phyloP scores from a whole-genome alignment of 2,113 vertebrate species.

The Anguilla rostrata region DNA sequence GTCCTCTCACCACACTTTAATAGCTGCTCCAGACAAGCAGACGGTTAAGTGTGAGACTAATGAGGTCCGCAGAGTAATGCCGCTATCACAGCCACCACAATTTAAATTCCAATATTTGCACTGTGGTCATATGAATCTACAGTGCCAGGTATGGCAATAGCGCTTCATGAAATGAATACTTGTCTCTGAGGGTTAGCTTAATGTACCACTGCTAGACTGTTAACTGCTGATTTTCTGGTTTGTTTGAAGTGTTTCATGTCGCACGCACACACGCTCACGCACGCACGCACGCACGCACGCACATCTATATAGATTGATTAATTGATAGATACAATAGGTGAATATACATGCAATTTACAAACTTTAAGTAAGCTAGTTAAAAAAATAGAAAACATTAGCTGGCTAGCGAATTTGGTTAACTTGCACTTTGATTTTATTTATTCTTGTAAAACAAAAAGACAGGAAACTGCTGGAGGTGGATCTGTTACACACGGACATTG shows the following conservation, averaged over 20 bases:
- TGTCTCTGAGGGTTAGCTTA: background rate
- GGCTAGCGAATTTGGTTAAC: no score
- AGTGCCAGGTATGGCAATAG: background rate
- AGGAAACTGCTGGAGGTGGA: no score
- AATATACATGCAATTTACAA: background rate
- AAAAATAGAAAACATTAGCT: no score
- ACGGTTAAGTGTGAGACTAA: conserved; percentile 43
- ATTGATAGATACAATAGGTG: no score
- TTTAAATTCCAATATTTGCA: conserved; percentile 21
- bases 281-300: no score
- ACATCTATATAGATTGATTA: no score
- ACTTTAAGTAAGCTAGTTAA: no score
- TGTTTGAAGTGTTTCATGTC: background rate
- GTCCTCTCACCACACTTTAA: conserved; percentile 33
- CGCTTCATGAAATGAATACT: background rate
- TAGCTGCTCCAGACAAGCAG: conserved; percentile 35
- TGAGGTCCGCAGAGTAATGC: conserved; percentile 41
- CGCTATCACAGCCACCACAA: conserved; percentile 14
- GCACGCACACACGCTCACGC: background rate
- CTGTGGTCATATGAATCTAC: conserved; percentile 13
- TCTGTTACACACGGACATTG: no score
- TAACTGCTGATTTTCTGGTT: background rate
- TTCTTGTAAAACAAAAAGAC: no score
- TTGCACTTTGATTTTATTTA: no score
- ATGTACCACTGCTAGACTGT: background rate